phyloP scores from a whole-genome alignment of 2,888 invertebrate species.

The Nudaria mundana region DNA sequence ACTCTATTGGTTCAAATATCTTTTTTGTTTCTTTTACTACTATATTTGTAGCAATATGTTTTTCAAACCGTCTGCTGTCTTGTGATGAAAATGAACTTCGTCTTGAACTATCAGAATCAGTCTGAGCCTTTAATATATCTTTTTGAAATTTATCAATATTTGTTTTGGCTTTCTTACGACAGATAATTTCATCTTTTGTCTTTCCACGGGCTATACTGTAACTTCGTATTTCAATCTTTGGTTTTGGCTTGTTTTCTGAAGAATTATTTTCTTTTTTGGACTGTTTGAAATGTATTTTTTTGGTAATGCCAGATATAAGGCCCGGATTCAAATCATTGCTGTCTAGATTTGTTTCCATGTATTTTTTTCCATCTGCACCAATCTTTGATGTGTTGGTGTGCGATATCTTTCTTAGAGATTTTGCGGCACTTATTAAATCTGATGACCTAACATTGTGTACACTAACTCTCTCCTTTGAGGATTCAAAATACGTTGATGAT shows the following conservation, averaged over 20 bases:
- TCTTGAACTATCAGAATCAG: slow-evolving; percentile 66
- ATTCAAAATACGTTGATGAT: slow-evolving; percentile 28
- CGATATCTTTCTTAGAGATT: slow-evolving; percentile 46
- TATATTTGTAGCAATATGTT: slow-evolving; percentile 32
- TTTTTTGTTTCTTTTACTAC: slow-evolving; percentile 61
- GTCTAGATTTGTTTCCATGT: slow-evolving; percentile 23
- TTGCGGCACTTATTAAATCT: slow-evolving; percentile 57
- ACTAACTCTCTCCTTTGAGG: slow-evolving; percentile 47
- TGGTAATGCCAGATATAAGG: slow-evolving; percentile 62
- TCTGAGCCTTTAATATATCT: slow-evolving; percentile 63
- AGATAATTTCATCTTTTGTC: slow-evolving; percentile 64
- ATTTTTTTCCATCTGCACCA: slow-evolving; percentile 12
- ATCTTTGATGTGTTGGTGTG: slow-evolving; percentile 22
- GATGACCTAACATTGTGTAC: slow-evolving; percentile 61
- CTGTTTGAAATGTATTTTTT: slow-evolving; percentile 62
- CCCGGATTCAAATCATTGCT: slow-evolving; percentile 48
- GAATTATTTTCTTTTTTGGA: slow-evolving; percentile 56
- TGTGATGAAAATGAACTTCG: slow-evolving; percentile 59
- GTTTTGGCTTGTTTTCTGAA: slow-evolving; percentile 49
- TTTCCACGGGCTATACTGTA: slow-evolving; percentile 57
- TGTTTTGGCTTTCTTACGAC: slow-evolving; percentile 68
- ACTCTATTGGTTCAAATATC: slow-evolving; percentile 55
- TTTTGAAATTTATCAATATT: slow-evolving; percentile 78
- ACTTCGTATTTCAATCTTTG: slow-evolving; percentile 68
- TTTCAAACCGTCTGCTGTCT: slow-evolving; percentile 44